Base-by-base conservation (phyloP, 2,797 vertebrate species). In the Allobates femoralis region DNA sequence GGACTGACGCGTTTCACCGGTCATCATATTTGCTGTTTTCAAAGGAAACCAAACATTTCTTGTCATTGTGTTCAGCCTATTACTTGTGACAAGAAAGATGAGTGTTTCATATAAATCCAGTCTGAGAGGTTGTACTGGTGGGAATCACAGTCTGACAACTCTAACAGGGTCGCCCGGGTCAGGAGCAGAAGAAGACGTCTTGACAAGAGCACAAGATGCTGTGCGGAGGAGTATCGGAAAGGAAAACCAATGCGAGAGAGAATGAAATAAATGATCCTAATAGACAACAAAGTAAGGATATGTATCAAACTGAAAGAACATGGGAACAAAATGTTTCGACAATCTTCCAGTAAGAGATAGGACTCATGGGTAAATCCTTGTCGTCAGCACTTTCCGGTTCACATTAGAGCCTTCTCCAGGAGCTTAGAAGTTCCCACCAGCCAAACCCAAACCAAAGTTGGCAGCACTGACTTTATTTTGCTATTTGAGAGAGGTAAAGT, bases 111-210 rank as follows among this genome's bases (percentile, higher is more conserved):
- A 50, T 14, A 60, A 79, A 87, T 60, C 34, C 28, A 14, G 51
- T 73, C 69, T 83, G 85, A 78, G 78, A 71, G 74, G 23, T 51
- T 58, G 80, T 66, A 21, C 85, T 87, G 80, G 51, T 67, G 85
- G 85, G 85, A 87, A 78, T 83, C 76, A 74, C 53, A 78, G 51
- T 11, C 79, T 77, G 85, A 75, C 73, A 87, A 83, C 60, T 78
- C 6, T 64, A 81, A 55, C 51, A 78, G 80, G 78, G 85, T 87
- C 85, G 78, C n/a, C 60, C 26, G 2, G 78, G 50, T 76, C 73
- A 69, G 18, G 3, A 69, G n/a, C 23, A 53, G 41, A 83, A 41
- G 73, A 28, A 82, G 23, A 83, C 56, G 67, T 66, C 71, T 30
- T 62, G 79, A 81, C 79, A 81, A 55, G 62, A 34, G 21, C 1